These are phyloP conservation scores for Podarcis lilfordi DNA, from an alignment of 2,797 vertebrate genomes.

Conservation along the genomic window DNA sequence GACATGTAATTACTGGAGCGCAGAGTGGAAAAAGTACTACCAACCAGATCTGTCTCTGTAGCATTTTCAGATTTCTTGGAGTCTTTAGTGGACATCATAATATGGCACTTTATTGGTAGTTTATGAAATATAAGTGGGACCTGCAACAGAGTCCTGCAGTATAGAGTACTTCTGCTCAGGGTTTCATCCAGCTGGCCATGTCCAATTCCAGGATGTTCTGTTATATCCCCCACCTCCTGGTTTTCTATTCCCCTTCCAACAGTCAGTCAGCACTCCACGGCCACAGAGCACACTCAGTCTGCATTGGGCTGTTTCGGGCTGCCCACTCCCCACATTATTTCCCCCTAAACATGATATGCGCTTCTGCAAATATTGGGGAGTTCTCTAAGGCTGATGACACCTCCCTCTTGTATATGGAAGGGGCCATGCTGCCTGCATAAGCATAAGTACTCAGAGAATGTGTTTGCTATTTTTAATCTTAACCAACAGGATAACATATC, in stretches of 20 bases:
- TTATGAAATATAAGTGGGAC: background rate
- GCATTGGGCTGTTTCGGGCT: background rate
- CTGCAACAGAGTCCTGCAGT: background rate
- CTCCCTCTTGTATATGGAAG: background rate
- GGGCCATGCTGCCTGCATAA: background rate
- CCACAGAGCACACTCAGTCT: background rate
- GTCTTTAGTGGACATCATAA: background rate
- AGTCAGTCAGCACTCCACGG: background rate
- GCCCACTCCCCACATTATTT: too few species aligned
- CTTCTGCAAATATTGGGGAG: background rate
- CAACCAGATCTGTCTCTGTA: background rate
- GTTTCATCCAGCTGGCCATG: background rate
- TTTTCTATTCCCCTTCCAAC: background rate
- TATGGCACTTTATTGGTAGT: background rate
- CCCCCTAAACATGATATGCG: background rate
- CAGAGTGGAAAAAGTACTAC: background rate
- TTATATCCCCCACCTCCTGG: background rate
- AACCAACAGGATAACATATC: background rate
- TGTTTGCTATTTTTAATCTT: background rate
- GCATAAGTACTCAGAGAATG: background rate
- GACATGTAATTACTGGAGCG: background rate
- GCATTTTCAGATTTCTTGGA: background rate
- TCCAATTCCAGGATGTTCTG: too few species aligned
- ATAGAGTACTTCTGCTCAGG: background rate
- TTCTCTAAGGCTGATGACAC: background rate